These are phyloP conservation scores for Diploptera punctata DNA, from an alignment of 2,888 invertebrate genomes.

Conservation along the genomic window DNA sequence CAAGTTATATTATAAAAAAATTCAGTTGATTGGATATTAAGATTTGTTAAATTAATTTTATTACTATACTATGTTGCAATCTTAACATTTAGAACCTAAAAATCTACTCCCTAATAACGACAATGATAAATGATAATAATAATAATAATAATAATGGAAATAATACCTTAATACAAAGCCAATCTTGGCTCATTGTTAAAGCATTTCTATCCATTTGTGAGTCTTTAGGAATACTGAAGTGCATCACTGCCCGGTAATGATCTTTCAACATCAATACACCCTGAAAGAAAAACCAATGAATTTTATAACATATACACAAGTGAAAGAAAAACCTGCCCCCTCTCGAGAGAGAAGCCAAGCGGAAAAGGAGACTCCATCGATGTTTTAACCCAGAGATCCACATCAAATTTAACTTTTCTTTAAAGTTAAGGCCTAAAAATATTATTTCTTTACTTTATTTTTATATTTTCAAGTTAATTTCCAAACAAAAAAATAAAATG, in stretches of 20 bases:
- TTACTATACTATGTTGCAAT: no score
- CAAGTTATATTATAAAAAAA: no score
- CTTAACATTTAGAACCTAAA: no score
- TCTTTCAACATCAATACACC: slow-evolving; percentile 75
- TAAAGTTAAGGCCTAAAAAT: neutral
- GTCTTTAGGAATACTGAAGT: slow-evolving; percentile 77
- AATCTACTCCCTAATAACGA: no score
- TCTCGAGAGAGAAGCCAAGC: slow-evolving; percentile 16
- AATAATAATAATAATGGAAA: neutral
- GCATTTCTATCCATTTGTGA: slow-evolving; percentile 41
- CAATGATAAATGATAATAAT: no score
- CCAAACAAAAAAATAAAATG: no score
- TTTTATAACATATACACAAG: no score
- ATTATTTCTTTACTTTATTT: no score
- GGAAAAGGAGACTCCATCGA: neutral
- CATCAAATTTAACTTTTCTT: neutral
- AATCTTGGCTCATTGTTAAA: neutral
- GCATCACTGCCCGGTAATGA: slow-evolving; percentile 74
- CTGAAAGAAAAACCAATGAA: slow-evolving; percentile 59
- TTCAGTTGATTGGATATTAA: no score
- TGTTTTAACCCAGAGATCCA: neutral
- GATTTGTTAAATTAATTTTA: no score
- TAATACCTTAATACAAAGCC: slow-evolving; percentile 10
- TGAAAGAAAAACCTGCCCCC: neutral
- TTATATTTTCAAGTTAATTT: no score